Evolutionary conservation across 2,888 invertebrate species (phyloP), one percentile per base, ranked within the genome.

Genomic region (Phalera bucephala): DNA sequence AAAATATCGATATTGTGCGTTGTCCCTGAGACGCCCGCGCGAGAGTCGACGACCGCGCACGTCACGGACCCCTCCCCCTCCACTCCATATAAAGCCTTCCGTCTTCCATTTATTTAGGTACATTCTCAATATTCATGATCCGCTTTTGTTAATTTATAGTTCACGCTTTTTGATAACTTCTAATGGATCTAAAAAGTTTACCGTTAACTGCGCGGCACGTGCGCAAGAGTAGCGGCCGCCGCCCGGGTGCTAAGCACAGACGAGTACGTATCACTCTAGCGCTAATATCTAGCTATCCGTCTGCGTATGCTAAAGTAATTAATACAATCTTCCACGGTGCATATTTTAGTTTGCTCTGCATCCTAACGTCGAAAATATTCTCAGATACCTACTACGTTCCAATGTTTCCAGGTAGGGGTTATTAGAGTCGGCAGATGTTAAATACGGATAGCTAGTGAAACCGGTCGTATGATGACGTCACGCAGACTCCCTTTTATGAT

Each of bases 31-130:
- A 56, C 50, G 52, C 50, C 59, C 54, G 52, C 58, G 52, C 54
- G 50, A 56, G 70, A 58, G 74, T 75, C 78, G 72, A 60, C 69
- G 76, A 75, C 76, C 78, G 69, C 57, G 44, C 49, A 39, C 62
- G 61, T 64, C 59, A 59, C 36, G 49, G 51, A 49, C 47, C 50
- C 46, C 46, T 41, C 47, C 49, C 37, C 48, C 47, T 31, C 44
- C 45, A 40, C 40, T 40, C 40, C 38, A 42, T 52, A 57, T 49
- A 45, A 51, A 48, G 44, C 42, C 47, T 57, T 65, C 55, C 55
- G 52, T 53, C 48, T 59, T 52, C 50, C 43, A 31, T 43, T 43
- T 37, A 23, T 23, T 32, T 42, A 45, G 12, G n/a, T n/a, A n/a
- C n/a, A 44, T 48, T 50, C 37, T 41, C 42, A 45, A 45, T 36